Evolutionary conservation across 2,113 vertebrate species (phyloP), one percentile per base, ranked within the genome.

Genomic region (Mirza zaza): DNA sequence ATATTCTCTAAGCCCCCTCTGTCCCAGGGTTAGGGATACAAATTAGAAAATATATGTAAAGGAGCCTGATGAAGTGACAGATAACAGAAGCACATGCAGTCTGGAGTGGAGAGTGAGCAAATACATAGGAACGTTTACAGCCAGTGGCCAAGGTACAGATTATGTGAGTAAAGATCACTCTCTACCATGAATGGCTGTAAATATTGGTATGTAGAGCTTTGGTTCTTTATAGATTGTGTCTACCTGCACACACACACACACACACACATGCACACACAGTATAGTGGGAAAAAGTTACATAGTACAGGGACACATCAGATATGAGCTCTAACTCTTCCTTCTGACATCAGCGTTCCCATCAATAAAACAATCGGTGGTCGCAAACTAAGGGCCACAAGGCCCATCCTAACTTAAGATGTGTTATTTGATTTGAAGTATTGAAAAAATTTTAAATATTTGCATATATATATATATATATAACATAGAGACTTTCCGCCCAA

Each of bases 301-400:
- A 17, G 32, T 13, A 18, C 25, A 57, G 34, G 42, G 65, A 86
- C 7, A 50, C 34, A 0, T 5, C 4, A 80, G 39, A n/a, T 11
- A 18, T 0, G 0, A 67, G 9, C 75, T n/a, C 39, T 32, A 9
- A 45, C 27, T 68, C 36, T 90, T 59, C 55, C 65, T 86, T 82
- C 63, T 21, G 80, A 77, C n/a, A 34, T 71, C 39, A 42, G 20
- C 2, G 21, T 50, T 55, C 20, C 75, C 8, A 15, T 71, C 6
- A 15, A 12, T 25, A n/a, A 57, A 68, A 55, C 12, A 17, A 17
- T 36, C 52, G 12, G 27, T 4, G 14, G 29, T 8, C 20, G 27
- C 8, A 45, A 48, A 2, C 39, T 0, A 2, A 61, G 68, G 42
- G 15, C 25, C 12, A 0, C 13, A 2, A 42, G 7, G 9, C 27